Evolutionary conservation across 2,888 invertebrate species (phyloP).

Genomic region (Ophion slaviceki): DNA sequence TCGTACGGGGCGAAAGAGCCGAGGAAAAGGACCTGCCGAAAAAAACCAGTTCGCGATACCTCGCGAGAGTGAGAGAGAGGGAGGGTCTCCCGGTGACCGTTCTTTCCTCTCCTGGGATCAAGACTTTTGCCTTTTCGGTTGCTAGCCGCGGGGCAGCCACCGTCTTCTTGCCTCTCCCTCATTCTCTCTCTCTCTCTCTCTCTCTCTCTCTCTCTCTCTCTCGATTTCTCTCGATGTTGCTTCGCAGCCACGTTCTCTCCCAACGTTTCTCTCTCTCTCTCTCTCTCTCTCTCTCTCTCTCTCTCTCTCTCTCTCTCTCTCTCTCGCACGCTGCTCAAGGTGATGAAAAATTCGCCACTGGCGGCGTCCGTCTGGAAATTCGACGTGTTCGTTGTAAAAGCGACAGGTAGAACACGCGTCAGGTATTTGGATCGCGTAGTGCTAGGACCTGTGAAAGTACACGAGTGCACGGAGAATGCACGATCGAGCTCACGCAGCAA

Average conservation of each 20-base stretch:
- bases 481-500: conserved; percentile 19
- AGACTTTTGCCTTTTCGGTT: conserved; percentile 79
- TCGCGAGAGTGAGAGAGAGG: conserved; percentile 50
- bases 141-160: conserved; percentile 78
- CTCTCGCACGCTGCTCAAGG: conserved; percentile 46
- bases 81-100: conserved; percentile 54
- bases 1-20: conserved; percentile 52
- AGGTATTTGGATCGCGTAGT: conserved; percentile 9
- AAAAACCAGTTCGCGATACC: conserved; percentile 78
- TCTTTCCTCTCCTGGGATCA: conserved; percentile 58
- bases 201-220: conserved; percentile 52
- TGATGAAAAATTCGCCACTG: conserved; percentile 29
- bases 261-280: conserved; percentile 30
- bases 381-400: neutral
- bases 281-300: conserved; percentile 38
- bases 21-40: conserved; percentile 73
- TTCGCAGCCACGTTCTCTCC: conserved; percentile 43
- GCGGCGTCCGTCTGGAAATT: neutral
- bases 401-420: conserved; percentile 20
- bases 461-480: neutral
- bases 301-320: conserved; percentile 23
- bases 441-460: conserved; percentile 18
- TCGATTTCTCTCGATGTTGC: conserved; percentile 33
- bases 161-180: conserved; percentile 65
- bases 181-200: conserved; percentile 51